Conservation (phyloP, 2,113 vertebrate species). For the Zapus hudsonius region DNA sequence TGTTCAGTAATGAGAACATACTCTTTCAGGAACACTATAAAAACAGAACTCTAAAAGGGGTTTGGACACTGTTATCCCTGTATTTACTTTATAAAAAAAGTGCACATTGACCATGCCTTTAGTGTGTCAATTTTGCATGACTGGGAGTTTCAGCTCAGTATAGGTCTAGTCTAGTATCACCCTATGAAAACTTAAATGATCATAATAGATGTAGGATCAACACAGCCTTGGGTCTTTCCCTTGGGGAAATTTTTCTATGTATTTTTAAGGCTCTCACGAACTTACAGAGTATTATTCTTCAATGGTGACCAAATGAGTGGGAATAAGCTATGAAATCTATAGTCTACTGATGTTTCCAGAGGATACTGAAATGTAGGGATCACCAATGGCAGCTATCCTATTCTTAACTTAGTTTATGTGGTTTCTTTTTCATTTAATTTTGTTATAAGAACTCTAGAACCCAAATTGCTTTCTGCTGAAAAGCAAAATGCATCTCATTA, state of each 20-base stretch:
- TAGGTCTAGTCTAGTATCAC: neutral
- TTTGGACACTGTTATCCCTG: neutral
- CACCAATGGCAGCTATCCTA: constrained; percentile 66
- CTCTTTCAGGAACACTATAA: constrained; percentile 21
- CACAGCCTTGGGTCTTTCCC: neutral
- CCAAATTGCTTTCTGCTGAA: constrained; percentile 85
- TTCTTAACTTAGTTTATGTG: constrained; percentile 77
- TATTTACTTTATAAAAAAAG: neutral
- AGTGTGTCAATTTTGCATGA: neutral
- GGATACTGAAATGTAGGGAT: constrained; percentile 67
- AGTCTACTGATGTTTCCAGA: constrained; percentile 65
- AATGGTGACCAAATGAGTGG: constrained; percentile 74
- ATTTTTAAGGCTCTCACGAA: constrained; percentile 71
- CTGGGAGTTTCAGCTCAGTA: constrained; percentile 4
- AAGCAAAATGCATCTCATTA: constrained; percentile 82
- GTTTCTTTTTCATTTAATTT: constrained; percentile 78
- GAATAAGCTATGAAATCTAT: constrained; percentile 71
- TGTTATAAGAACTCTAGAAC: constrained; percentile 78
- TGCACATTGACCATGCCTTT: neutral
- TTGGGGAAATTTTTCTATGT: constrained; percentile 20
- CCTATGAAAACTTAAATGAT: neutral
- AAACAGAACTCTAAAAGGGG: neutral
- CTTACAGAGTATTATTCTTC: constrained; percentile 64
- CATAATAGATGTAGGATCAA: neutral
- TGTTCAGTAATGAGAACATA: neutral